Evolutionary conservation across 2,113 vertebrate genomes (phyloP).

Genomic region (Entelurus aequoreus): DNA sequence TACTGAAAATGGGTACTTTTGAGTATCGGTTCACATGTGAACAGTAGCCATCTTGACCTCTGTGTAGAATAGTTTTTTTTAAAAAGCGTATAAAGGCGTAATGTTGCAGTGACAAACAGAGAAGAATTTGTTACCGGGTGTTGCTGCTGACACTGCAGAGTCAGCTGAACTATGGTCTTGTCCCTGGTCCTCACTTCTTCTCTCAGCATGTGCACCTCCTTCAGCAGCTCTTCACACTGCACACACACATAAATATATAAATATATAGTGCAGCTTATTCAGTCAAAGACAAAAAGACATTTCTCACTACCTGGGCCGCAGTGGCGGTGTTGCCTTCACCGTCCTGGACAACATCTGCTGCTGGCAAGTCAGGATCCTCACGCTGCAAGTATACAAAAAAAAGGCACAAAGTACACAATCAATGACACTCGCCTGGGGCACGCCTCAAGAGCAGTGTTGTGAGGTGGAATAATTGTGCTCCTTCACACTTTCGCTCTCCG

Average conservation of each 20-base stretch:
- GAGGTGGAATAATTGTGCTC: constrained; percentile 27
- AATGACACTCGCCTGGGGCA: constrained; percentile 40
- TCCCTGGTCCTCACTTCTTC: constrained; percentile 87
- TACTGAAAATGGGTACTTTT: too few species aligned
- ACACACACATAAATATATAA: constrained; percentile 19
- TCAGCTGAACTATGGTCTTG: constrained; percentile 84
- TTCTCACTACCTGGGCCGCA: constrained; percentile 50
- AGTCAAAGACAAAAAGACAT: constrained; percentile 1
- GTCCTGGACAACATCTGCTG: constrained; percentile 51
- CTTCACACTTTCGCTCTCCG: constrained; percentile 10
- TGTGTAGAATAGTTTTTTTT: too few species aligned
- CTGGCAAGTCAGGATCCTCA: constrained; percentile 53
- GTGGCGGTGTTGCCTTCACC: constrained; percentile 43
- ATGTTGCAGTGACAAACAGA: neutral
- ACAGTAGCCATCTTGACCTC: too few species aligned
- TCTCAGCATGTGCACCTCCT: constrained; percentile 84
- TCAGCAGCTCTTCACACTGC: constrained; percentile 85
- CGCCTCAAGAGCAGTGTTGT: constrained; percentile 36
- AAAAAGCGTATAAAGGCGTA: neutral
- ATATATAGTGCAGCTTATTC: neutral
- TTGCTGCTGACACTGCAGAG: constrained; percentile 68
- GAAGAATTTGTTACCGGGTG: constrained; percentile 43
- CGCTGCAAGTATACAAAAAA: constrained; percentile 42
- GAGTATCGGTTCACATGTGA: too few species aligned
- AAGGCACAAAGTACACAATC: constrained; percentile 37